phyloP scores from a whole-genome alignment of 2,113 vertebrate species.

The Trochalopteron elliotii region DNA sequence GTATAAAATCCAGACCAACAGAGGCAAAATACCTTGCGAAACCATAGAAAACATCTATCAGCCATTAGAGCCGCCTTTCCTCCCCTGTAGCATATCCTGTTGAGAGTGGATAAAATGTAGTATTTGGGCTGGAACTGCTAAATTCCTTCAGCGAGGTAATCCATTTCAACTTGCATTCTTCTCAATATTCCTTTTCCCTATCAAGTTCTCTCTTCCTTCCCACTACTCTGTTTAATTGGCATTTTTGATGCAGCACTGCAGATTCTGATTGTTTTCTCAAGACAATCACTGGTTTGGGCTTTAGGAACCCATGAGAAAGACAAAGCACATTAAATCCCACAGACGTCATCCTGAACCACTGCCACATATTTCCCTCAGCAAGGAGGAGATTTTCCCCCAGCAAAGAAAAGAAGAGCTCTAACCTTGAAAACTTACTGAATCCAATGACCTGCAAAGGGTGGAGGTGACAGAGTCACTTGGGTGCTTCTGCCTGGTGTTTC shows the following conservation, averaged over 20 bases:
- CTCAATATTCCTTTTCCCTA: neutral
- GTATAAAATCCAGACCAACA: neutral
- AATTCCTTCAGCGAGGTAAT: neutral
- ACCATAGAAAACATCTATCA: neutral
- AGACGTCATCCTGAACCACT: neutral
- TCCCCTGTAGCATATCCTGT: neutral
- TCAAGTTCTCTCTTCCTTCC: neutral
- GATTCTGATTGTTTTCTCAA: neutral
- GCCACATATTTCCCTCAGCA: neutral
- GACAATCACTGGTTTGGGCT: neutral
- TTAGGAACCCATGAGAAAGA: neutral
- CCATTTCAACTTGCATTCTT: neutral
- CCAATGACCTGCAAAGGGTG: neutral
- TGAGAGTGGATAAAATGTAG: neutral
- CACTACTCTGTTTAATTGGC: neutral
- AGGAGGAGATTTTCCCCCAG: neutral
- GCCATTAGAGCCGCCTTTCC: neutral
- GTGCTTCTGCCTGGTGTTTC: neutral
- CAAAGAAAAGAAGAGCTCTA: neutral
- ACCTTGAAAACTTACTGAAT: neutral
- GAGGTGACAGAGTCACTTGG: neutral
- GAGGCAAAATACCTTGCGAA: constrained; percentile 23
- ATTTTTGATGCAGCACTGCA: neutral
- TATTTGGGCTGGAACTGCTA: neutral
- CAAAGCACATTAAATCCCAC: neutral